A percentile compares a stretch with the other conserved stretches of the same genome.
phyloP scores from a whole-genome alignment of 2,888 invertebrate species.

The Polydrusus cervinus region DNA sequence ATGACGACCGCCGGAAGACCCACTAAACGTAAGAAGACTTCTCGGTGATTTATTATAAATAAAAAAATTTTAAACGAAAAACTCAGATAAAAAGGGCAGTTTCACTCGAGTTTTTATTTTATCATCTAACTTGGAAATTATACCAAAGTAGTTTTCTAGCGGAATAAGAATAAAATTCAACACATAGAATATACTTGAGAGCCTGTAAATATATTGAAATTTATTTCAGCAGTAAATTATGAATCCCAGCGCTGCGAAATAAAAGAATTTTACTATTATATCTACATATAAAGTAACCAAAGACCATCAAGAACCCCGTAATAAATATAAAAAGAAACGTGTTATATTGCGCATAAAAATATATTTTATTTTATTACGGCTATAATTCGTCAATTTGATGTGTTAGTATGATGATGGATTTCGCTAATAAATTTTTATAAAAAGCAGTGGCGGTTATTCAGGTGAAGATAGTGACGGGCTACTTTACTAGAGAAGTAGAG shows the following conservation, averaged over 20 bases:
- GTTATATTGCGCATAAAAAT: neutral
- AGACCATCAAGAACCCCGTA: neutral
- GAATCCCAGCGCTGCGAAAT: slow-evolving; percentile 8
- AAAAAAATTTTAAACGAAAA: too few relatives aligned
- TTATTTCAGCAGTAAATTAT: slow-evolving; percentile 11
- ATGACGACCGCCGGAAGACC: too few relatives aligned
- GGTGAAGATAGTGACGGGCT: too few relatives aligned
- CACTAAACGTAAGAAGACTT: too few relatives aligned
- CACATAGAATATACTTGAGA: neutral
- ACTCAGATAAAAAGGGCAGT: too few relatives aligned
- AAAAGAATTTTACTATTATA: neutral
- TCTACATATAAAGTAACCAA: slow-evolving; percentile 5
- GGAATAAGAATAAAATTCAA: neutral
- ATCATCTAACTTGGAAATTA: too few relatives aligned
- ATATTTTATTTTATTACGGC: slow-evolving; percentile 2
- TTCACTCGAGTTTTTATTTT: too few relatives aligned
- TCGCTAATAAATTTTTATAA: neutral
- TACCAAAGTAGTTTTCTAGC: too few relatives aligned
- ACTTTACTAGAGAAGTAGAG: too few relatives aligned
- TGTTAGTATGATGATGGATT: neutral
- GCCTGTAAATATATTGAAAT: slow-evolving; percentile 4
- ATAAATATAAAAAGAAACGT: slow-evolving; percentile 11
- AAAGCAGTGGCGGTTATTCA: too few relatives aligned
- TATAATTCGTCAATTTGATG: neutral
- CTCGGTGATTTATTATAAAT: too few relatives aligned